Conservation (phyloP, 2,888 invertebrate genomes). For the Trissoscelio sp. region DNA sequence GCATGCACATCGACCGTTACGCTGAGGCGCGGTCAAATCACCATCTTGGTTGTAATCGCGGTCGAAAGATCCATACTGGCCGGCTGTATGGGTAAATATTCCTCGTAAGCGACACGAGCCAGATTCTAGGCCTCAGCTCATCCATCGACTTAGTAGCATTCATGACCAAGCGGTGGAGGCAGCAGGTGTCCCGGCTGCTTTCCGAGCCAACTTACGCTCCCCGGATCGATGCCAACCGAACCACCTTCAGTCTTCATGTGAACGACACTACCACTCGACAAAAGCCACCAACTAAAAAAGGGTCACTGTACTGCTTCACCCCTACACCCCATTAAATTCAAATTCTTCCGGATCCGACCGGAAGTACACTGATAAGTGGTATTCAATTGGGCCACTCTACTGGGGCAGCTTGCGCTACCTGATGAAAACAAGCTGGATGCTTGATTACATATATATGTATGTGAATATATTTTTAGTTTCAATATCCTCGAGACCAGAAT, state of each 20-base stretch:
- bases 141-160: slow-evolving; percentile 2
- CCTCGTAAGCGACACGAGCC: slow-evolving; percentile 10
- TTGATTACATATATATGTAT: not conserved
- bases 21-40: too few relatives aligned
- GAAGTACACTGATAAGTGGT: slow-evolving; percentile 1
- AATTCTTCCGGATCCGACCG: slow-evolving; percentile 17
- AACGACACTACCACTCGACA: slow-evolving; percentile 37
- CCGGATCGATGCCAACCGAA: slow-evolving; percentile 40
- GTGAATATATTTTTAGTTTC: not conserved
- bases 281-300: slow-evolving; percentile 36
- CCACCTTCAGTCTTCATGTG: slow-evolving; percentile 46
- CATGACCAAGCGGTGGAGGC: slow-evolving; percentile 26
- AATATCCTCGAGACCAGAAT: not conserved
- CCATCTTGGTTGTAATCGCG: slow-evolving; percentile 56
- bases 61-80: slow-evolving; percentile 22
- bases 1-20: too few relatives aligned
- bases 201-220: slow-evolving; percentile 8
- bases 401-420: slow-evolving; percentile 41
- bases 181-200: slow-evolving; percentile 51
- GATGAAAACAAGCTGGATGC: slow-evolving; percentile 14
- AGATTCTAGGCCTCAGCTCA: not conserved
- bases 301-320: slow-evolving; percentile 16
- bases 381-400: not conserved
- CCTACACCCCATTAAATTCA: slow-evolving; percentile 1
- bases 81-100: slow-evolving; percentile 27